Evolutionary conservation across 2,113 vertebrate genomes (phyloP), one percentile per base, ranked within the genome.

Genomic region (Alethe diademata): DNA sequence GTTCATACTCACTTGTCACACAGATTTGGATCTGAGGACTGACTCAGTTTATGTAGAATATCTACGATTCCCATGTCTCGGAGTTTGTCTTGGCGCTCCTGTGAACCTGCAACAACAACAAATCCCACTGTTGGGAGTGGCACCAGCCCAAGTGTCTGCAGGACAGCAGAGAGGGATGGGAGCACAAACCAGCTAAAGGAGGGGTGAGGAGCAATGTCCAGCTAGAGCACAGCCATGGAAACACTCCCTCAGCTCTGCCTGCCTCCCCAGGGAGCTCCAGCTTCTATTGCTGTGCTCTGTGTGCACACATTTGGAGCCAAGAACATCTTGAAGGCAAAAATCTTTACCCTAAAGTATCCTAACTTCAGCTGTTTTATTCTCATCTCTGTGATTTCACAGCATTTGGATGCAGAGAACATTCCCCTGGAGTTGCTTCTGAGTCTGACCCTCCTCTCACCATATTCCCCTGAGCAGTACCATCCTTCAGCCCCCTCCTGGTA

Each of bases 51-150:
- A 97, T 99, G 99, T 92, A 99, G 98, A 95, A 99, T 98, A 97
- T 99, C 99, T 88, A 99, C 99, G 60, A 99, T 99, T 96, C 99
- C 99, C 98, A 99, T 98, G 96, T 99, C 99, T 96, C 98, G 98
- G 83, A 99, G 98, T 95, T 99, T 99, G 97, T 99, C 99, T 75
- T 99, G 99, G 48, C 99, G 99, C 87, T 99, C 99, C 97, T 99
- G 99, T 94, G 99, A 99, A 93, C 99, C 99, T 99, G 73, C 56
- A 78, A 90, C 62, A 96, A 88, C 50, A 85, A 86, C 18, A 97
- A 92, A 91, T 50, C 42, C 29, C 72, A 80, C 76, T 54, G 91
- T 6, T 79, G 70, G 91, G 29, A 90, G 67, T 6, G 29, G 7
- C 73, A 69, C 14, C 35, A 69, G 80, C 51, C 88, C 74, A 0